Percentiles rank a stretch among this genome's conserved stretches.
Evolutionary conservation across 2,797 vertebrate genomes (phyloP).

Genomic region (Myotis myotis): DNA sequence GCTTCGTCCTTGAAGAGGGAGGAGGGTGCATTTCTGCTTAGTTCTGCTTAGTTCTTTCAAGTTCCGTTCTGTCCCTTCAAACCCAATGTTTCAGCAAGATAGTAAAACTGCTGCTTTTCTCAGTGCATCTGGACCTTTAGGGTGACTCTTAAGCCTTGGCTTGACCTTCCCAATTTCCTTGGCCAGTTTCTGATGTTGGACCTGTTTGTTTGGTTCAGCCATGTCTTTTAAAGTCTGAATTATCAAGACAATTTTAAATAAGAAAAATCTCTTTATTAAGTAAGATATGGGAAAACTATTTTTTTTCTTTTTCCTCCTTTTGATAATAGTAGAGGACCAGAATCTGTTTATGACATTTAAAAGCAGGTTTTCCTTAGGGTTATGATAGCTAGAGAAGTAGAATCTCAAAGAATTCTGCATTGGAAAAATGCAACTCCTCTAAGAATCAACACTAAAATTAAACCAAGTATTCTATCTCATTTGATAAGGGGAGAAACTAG

Average conservation of each 20-base stretch:
- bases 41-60: no score
- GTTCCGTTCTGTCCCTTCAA: no score
- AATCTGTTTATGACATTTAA: conserved; percentile 53
- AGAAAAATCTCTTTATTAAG: background rate
- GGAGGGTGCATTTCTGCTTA: no score
- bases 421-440: conserved; percentile 37
- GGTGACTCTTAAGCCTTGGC: background rate
- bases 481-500: background rate
- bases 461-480: background rate
- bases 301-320: background rate
- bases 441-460: conserved; percentile 51
- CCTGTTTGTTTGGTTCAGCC: background rate
- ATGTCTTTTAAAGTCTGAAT: conserved; percentile 47
- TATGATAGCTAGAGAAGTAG: conserved; percentile 23
- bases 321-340: conserved; percentile 15
- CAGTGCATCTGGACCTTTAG: background rate
- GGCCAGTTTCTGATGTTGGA: background rate
- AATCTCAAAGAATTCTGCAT: conserved; percentile 39
- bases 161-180: background rate
- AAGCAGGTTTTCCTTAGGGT: conserved; percentile 41
- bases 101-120: background rate
- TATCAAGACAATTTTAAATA: conserved; percentile 28
- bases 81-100: background rate
- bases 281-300: background rate
- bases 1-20: no score